These are phyloP conservation scores for Sclerurus mexicanus DNA, from an alignment of 2,113 vertebrate species.

Conservation along the genomic window DNA sequence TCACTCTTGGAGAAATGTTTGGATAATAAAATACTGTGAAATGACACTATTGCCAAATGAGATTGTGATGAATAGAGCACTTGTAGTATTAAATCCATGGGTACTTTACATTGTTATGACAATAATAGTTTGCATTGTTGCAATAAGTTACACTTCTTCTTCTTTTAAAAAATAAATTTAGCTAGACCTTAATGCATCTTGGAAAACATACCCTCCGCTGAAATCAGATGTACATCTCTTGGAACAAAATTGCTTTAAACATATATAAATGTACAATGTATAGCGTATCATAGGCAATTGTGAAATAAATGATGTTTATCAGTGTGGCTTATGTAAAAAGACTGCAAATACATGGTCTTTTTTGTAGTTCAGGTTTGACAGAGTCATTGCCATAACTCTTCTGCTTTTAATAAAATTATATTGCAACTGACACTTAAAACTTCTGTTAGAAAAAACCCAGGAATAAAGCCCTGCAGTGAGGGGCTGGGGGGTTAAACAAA, in stretches of 20 bases:
- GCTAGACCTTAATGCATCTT: slow-evolving; percentile 8
- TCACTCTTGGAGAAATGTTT: slow-evolving; percentile 8
- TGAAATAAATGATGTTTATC: slow-evolving; percentile 52
- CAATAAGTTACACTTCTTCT: slow-evolving; percentile 41
- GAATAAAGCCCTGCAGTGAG: background rate
- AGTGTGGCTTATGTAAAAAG: slow-evolving; percentile 7
- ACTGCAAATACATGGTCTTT: background rate
- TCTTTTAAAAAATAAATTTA: slow-evolving; percentile 52
- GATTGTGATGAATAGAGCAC: slow-evolving; percentile 53
- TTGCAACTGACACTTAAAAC: slow-evolving; percentile 24
- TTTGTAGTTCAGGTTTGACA: slow-evolving; percentile 1
- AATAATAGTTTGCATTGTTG: slow-evolving; percentile 60
- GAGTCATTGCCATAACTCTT: slow-evolving; percentile 14
- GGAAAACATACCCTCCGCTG: background rate
- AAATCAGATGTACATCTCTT: slow-evolving; percentile 16
- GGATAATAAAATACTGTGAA: slow-evolving; percentile 48
- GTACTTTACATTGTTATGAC: slow-evolving; percentile 55
- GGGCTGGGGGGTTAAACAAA: background rate
- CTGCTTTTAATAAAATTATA: slow-evolving; percentile 29
- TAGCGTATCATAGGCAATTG: background rate
- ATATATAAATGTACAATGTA: background rate
- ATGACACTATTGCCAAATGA: slow-evolving; percentile 59
- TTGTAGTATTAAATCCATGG: slow-evolving; percentile 61
- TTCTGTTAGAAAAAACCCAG: background rate
- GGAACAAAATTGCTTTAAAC: slow-evolving; percentile 33